phyloP scores from a whole-genome alignment of 2,888 invertebrate species.

The Diachrysia chrysitis region DNA sequence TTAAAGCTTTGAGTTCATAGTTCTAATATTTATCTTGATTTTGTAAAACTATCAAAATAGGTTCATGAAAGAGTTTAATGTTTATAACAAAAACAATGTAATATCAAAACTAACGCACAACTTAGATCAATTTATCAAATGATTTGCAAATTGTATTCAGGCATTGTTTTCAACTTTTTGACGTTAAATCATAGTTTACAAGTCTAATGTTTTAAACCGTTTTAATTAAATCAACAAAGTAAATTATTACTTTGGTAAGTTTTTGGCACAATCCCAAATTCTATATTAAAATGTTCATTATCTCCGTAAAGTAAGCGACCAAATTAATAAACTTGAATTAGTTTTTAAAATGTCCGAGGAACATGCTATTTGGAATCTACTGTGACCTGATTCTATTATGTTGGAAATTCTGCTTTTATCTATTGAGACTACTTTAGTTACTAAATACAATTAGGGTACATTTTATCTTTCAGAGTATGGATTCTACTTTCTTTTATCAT shows the following conservation, averaged over 20 bases:
- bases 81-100: slow-evolving; percentile 36
- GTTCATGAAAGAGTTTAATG: slow-evolving; percentile 6
- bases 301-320: slow-evolving; percentile 37
- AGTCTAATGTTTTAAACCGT: slow-evolving; percentile 46
- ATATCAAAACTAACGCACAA: slow-evolving; percentile 33
- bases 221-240: slow-evolving; percentile 57
- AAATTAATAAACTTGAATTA: slow-evolving; percentile 52
- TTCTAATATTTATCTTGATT: not conserved
- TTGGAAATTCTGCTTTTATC: slow-evolving; percentile 5
- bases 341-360: slow-evolving; percentile 32
- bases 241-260: slow-evolving; percentile 47
- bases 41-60: not conserved
- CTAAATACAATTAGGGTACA: not conserved
- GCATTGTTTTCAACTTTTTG: slow-evolving; percentile 43
- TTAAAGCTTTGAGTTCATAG: not conserved
- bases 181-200: slow-evolving; percentile 43
- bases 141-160: slow-evolving; percentile 33
- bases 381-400: slow-evolving; percentile 20
- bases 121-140: slow-evolving; percentile 46
- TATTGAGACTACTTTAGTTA: slow-evolving; percentile 3
- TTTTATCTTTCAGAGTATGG: not conserved
- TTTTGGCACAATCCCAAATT: slow-evolving; percentile 53
- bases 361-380: slow-evolving; percentile 17
- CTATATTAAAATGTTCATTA: slow-evolving; percentile 51
- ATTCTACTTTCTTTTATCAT: not conserved